Base-by-base conservation (phyloP, 2,113 vertebrate genomes). In the Pandion haliaetus region DNA sequence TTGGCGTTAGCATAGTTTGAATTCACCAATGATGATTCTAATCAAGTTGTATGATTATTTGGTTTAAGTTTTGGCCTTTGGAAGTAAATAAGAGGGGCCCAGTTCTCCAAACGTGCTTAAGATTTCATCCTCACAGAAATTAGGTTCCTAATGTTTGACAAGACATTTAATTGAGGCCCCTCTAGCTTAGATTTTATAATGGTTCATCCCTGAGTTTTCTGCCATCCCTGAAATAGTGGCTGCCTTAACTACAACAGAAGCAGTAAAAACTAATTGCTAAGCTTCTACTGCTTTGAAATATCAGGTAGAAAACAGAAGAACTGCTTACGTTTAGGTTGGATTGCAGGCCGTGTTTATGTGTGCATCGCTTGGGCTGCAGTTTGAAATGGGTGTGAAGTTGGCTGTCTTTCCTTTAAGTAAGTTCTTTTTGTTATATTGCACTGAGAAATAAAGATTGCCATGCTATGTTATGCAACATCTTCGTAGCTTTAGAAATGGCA, bases 401-500 rank as follows among this genome's bases (percentile, higher is more conserved):
- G 11, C 20, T 26, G 23, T 28, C 21, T 84, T 70, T 91, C 26
- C 80, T 67, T 40, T 28, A 55, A 70, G 8, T 32, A 23, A 26
- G n/a, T 55, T 36, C 11, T 52, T 82, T 76, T 47, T 74, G 24
- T 28, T 86, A 8, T 4, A 3, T 4, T 18, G 17, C 32, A 55
- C 52, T 34, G 21, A 82, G 58, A 76, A 91, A 38, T 16, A 69
- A 58, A 55, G 58, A 29, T 81, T 55, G 45, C 19, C 17, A 11
- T 2, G 2, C 4, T 36, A 8, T 13, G 1, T 63, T 73, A 9
- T 52, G 49, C 34, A 49, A 45, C 1, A 1, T 65, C 38, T 69
- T 58, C 8, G 24, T 25, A 32, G 63, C 31, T 34, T 55, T 81
- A 61, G 59, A 61, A 77, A 52, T 31, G 18, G 10, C 44, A 6